Evolutionary conservation across 2,113 vertebrate species (phyloP).

Genomic region (Nicator chloris): DNA sequence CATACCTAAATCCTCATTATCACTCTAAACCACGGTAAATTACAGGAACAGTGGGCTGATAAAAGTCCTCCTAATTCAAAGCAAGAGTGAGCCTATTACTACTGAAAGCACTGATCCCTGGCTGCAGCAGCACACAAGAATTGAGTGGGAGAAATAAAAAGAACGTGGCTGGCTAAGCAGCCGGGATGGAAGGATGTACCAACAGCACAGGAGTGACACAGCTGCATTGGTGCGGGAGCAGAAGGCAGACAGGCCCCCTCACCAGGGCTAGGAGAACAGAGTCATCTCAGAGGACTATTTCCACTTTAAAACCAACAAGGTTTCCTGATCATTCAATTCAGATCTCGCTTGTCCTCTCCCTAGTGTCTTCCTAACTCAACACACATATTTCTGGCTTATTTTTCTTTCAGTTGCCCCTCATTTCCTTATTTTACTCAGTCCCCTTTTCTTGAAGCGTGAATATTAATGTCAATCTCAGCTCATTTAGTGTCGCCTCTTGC

Average conservation of each 20-base stretch:
- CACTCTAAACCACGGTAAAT: not conserved
- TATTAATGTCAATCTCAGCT: not conserved
- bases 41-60: not conserved
- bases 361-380: not conserved
- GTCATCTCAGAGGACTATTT: not conserved
- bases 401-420: not conserved
- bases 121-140: not conserved
- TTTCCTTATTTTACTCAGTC: not conserved
- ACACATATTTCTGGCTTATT: not conserved
- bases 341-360: not conserved
- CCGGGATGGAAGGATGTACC: not conserved
- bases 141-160: not conserved
- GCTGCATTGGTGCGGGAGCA: fast-evolving
- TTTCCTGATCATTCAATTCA: not conserved
- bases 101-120: not conserved
- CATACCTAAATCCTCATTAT: conserved; percentile 48
- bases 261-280: not conserved
- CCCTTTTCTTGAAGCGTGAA: not conserved
- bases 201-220: not conserved
- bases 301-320: not conserved
- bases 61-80: not conserved
- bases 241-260: not conserved
- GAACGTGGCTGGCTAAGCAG: not conserved
- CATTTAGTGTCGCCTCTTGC: not conserved
- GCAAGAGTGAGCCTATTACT: not conserved